Base-by-base conservation (phyloP, 2,797 vertebrate species). In the Urosaurus nigricauda region DNA sequence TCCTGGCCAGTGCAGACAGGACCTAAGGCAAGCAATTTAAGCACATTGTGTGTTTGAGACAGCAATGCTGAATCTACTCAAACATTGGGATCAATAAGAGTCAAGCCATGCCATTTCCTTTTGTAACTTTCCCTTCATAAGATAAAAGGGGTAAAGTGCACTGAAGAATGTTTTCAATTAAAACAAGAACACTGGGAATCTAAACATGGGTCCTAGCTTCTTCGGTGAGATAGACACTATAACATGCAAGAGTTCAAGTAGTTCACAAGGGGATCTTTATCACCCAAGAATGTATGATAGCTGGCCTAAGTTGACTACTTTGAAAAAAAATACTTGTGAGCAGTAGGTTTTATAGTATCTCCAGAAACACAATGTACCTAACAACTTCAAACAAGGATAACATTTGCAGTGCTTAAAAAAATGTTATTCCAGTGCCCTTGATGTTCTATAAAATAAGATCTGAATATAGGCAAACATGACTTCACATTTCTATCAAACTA, bases 181-280 rank as follows among this genome's bases (percentile, higher is more conserved):
- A 63, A 89, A 89, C 84, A 89, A 89, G 70, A 89, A 86, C 58
- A 86, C 70, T 82, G 19, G 79, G 78, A 82, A 70, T 68, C 70
- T 77, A 89, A 89, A 89, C 88, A 89, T 43, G 70, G 19, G 43
- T 9, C 24, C 17, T 4, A 11, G 58, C 43, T 56, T 89, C 58
- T 86, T 82, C 19, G 5, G 53, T 37, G 51, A 81, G 26, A 85
- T 3, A 43, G 24, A 82, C 12, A 26, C 47, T 75, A 35, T 81
- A 68, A 53, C 43, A 37, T 17, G 19, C 26, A 86, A 65, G 56
- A 81, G 84, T 86, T 86, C 88, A 86, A 68, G 35, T 1, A 13
- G 71, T 65, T 89, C 84, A 86, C 29, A 74, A 53, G 35, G 43
- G n/a, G 51, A n/a, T 58, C 68, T 75, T 35, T 58, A 82, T 81